Base-by-base conservation (phyloP, 2,797 vertebrate species). In the Microctenopoma stevenorrisi region DNA sequence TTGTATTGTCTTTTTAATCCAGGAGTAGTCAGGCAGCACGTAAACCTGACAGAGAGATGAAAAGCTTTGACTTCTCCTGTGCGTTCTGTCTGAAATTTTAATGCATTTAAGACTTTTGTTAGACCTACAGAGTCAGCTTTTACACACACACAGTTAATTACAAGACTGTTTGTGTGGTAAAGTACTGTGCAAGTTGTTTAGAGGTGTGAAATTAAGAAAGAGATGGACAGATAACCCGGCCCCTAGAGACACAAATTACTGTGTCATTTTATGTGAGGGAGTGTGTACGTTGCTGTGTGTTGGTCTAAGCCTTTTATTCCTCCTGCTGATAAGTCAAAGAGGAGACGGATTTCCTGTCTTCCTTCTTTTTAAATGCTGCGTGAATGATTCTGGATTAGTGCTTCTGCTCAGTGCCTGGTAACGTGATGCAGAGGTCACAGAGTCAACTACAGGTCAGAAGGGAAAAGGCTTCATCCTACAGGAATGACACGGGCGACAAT, bases 191-290 rank as follows among this genome's bases (percentile, higher is more conserved):
- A 68, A 84, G 72, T 49, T 73, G 73, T 60, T 85, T 83, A 82
- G 81, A 84, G 72, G 85, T 89, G 86, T 89, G 86, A 89, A 88
- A 90, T 85, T 76, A 88, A 59, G 65, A 73, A 46, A 16, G 70
- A 80, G 72, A 85, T 69, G 46, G 66, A 76, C 68, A 57, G 74
- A 84, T 72, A 82, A 89, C 64, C 64, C 68, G 37, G 42, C 44
- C 63, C 28, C 63, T 11, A 37, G 48, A 78, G 67, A 80, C 65
- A 56, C 55, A 53, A 16, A 64, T 63, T 50, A 72, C 42, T 16
- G 64, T 47, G 26, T 13, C 25, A 18, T 51, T 63, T 48, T 49
- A 47, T 65, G 30, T 14, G 67, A 46, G 50, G 4, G 46, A 10
- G 55, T 47, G 40, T 50, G 55, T 38, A 11, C 52, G 35, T 46